Conservation (phyloP, 2,888 invertebrate genomes). For the Drosophila bunnanda region DNA sequence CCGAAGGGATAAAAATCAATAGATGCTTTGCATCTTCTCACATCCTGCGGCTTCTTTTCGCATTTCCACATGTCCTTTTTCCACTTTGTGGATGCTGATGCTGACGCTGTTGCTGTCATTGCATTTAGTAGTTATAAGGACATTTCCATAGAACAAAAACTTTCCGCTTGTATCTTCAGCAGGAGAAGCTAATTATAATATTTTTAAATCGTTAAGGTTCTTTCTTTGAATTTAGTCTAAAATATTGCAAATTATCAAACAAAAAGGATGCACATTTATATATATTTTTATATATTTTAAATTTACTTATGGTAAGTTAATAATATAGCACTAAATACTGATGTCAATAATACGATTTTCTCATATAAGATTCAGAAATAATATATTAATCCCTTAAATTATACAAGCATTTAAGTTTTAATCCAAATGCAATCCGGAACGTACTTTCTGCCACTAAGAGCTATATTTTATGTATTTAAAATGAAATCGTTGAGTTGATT, state of each 20-base stretch:
- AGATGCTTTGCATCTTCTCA: constrained; percentile 53
- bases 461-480: background rate
- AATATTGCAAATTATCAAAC: background rate
- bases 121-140: constrained; percentile 26
- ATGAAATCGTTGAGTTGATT: background rate
- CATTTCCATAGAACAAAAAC: constrained; percentile 6
- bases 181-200: no score
- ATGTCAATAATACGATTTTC: no score
- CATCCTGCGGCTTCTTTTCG: constrained; percentile 30
- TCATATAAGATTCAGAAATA: no score
- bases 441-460: background rate
- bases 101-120: constrained; percentile 26
- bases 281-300: background rate
- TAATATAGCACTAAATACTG: background rate
- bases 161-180: no score
- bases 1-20: constrained; percentile 70
- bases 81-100: constrained; percentile 35
- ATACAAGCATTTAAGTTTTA: background rate
- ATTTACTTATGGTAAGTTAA: background rate
- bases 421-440: background rate
- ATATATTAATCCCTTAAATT: background rate
- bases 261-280: background rate
- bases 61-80: constrained; percentile 49
- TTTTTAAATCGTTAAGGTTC: background rate
- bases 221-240: background rate